Evolutionary conservation across 2,113 vertebrate genomes (phyloP).

Genomic region (Lates calcarifer): DNA sequence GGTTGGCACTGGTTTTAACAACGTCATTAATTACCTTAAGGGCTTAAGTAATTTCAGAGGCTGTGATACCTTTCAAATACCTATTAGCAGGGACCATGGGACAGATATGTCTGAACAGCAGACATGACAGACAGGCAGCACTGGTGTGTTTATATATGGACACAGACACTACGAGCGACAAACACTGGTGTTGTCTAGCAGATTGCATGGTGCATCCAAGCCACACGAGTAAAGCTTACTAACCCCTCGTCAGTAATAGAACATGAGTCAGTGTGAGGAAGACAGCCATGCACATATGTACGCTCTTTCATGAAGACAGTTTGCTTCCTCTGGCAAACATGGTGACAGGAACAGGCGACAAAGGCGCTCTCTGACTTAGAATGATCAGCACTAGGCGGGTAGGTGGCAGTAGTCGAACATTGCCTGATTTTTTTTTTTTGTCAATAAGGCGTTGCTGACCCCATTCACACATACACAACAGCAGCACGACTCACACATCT

Average conservation of each 20-base stretch:
- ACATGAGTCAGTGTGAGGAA: constrained; percentile 70
- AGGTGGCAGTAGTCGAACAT: not conserved
- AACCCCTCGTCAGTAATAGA: constrained; percentile 50
- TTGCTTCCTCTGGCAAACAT: constrained; percentile 38
- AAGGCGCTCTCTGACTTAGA: not conserved
- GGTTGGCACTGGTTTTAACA: constrained; percentile 8
- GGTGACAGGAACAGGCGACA: constrained; percentile 11
- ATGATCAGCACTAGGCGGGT: constrained; percentile 10
- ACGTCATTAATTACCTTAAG: constrained; percentile 32
- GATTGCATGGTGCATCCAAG: constrained; percentile 58
- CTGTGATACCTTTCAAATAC: constrained; percentile 24
- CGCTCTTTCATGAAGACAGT: constrained; percentile 17
- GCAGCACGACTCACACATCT: constrained; percentile 33
- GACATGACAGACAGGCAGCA: constrained; percentile 52
- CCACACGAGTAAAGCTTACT: constrained; percentile 56
- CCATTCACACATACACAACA: constrained; percentile 44
- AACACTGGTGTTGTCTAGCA: constrained; percentile 59
- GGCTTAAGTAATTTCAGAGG: constrained; percentile 26
- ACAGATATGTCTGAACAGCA: constrained; percentile 36
- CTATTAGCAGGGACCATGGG: constrained; percentile 16
- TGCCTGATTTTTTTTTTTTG: not conserved
- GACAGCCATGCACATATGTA: constrained; percentile 50
- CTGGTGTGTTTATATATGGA: constrained; percentile 43
- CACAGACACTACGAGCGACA: constrained; percentile 37
- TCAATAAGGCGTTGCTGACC: constrained; percentile 19